phyloP scores from a whole-genome alignment of 2,888 invertebrate species.

The Macaria liturata region DNA sequence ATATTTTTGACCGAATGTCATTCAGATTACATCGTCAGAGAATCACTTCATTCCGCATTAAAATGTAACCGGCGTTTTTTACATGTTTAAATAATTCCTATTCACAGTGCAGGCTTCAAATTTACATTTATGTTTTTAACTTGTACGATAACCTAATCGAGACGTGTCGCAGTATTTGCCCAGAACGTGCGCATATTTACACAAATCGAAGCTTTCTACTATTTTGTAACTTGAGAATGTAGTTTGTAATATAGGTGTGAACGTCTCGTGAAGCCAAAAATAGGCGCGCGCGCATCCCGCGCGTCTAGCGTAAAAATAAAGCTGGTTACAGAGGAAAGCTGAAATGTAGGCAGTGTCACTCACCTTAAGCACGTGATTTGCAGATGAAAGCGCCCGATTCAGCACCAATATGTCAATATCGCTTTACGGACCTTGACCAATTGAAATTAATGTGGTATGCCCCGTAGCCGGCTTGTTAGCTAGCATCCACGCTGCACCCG shows the following conservation, averaged over 20 bases:
- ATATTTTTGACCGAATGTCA: slow-evolving; percentile 13
- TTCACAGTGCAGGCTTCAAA: neutral
- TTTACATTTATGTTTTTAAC: no score
- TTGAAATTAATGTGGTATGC: slow-evolving; percentile 56
- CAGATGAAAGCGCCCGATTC: slow-evolving; percentile 49
- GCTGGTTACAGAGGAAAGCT: slow-evolving; percentile 53
- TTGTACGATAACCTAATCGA: no score
- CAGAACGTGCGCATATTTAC: no score
- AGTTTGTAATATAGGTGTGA: slow-evolving; percentile 64
- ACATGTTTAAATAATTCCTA: slow-evolving; percentile 6
- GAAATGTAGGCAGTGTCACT: slow-evolving; percentile 58
- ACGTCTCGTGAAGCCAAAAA: slow-evolving; percentile 70
- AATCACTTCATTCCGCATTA: slow-evolving; percentile 3
- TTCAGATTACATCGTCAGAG: slow-evolving; percentile 1
- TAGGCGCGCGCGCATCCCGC: slow-evolving; percentile 70
- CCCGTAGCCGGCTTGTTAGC: slow-evolving; percentile 60
- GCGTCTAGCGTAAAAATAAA: slow-evolving; percentile 72
- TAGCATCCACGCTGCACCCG: slow-evolving; percentile 55
- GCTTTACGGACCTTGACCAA: slow-evolving; percentile 61
- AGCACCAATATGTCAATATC: slow-evolving; percentile 60
- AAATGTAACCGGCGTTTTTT: slow-evolving; percentile 6
- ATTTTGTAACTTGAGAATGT: slow-evolving; percentile 71
- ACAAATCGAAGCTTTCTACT: slow-evolving; percentile 40
- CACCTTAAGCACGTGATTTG: slow-evolving; percentile 62
- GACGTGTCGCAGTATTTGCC: no score